Evolutionary conservation across 1,140 invertebrate species (phyloP).

Genomic region (Drosophila lowei): DNA sequence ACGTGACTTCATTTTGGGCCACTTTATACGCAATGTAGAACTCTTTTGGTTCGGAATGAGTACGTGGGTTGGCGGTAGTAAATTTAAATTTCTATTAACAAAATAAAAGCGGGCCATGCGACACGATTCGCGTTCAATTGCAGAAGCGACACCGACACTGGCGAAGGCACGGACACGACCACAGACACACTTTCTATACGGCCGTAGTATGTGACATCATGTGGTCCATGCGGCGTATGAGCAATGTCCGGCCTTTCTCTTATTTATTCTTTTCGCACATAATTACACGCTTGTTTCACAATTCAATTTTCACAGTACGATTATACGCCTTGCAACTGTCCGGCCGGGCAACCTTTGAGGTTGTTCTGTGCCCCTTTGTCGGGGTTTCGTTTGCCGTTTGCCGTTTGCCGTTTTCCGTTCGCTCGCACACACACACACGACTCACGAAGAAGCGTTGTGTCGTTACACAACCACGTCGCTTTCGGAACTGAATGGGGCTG

Average conservation of each 20-base stretch:
- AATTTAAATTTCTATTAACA: constrained; percentile 75
- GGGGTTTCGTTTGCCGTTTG: constrained; percentile 1
- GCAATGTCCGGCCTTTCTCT: constrained; percentile 30
- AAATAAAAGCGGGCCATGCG: constrained; percentile 56
- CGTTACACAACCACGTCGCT: constrained; percentile 82
- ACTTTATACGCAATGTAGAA: constrained; percentile 14
- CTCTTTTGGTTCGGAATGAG: constrained; percentile 16
- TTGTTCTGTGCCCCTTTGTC: too few relatives aligned
- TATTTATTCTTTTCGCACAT: constrained; percentile 29
- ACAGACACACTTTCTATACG: constrained; percentile 65
- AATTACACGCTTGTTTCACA: constrained; percentile 48
- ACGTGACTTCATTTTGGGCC: constrained; percentile 68
- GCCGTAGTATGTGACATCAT: constrained; percentile 60
- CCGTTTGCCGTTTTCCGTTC: constrained; percentile 33
- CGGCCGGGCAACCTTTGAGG: too few relatives aligned
- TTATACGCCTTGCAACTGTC: constrained; percentile 6
- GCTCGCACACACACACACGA: constrained; percentile 32
- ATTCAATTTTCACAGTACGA: constrained; percentile 19
- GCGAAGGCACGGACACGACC: constrained; percentile 1
- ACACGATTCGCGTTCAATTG: constrained; percentile 63
- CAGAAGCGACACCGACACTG: constrained; percentile 15
- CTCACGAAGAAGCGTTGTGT: constrained; percentile 45
- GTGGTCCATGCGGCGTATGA: constrained; percentile 61
- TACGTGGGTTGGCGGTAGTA: constrained; percentile 22
- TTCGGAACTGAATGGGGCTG: constrained; percentile 60